Percentiles rank a stretch among this genome's conserved stretches.
Conservation (phyloP, 2,888 invertebrate species). For the Epinotia demarniana region DNA sequence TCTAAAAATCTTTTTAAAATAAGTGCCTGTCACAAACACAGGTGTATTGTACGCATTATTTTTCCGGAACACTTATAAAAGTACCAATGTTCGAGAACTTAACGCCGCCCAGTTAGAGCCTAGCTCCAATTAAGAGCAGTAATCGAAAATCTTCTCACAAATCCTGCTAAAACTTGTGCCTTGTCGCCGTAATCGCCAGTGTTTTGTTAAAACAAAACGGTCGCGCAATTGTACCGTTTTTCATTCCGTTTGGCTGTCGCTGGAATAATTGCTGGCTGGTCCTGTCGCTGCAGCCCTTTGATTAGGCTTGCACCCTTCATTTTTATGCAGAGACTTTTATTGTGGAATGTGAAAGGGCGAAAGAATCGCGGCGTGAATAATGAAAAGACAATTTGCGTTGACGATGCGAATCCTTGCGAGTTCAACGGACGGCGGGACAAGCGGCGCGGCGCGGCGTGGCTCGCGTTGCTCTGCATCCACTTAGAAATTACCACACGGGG, state of each 20-base stretch:
- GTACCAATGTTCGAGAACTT: too few species aligned
- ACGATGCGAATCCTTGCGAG: slow-evolving; percentile 72
- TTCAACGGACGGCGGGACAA: slow-evolving; percentile 71
- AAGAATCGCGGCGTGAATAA: slow-evolving; percentile 79
- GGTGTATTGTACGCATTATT: too few species aligned
- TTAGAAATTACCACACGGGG: slow-evolving; percentile 1
- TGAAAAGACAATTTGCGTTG: slow-evolving; percentile 80
- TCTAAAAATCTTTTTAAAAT: too few species aligned
- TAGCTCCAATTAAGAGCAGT: background rate
- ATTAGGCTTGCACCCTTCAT: slow-evolving; percentile 49
- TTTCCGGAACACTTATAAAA: too few species aligned
- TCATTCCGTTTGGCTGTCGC: slow-evolving; percentile 23
- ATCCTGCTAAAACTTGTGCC: slow-evolving; percentile 23
- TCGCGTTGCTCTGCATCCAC: slow-evolving; percentile 48
- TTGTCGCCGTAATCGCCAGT: background rate
- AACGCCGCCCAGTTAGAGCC: too few species aligned
- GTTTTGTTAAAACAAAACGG: slow-evolving; percentile 32
- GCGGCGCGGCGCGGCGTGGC: slow-evolving; percentile 49
- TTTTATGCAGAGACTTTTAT: slow-evolving; percentile 55
- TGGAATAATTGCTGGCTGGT: slow-evolving; percentile 31
- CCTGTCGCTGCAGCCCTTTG: slow-evolving; percentile 34
- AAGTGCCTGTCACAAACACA: too few species aligned
- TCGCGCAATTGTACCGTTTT: slow-evolving; percentile 31
- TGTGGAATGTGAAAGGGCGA: slow-evolving; percentile 68
- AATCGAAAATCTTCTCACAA: slow-evolving; percentile 3